Percentiles rank a stretch among this genome's conserved stretches.
These are phyloP conservation scores for Tiliacea citrago DNA, from an alignment of 2,888 invertebrate species.

Conservation along the genomic window DNA sequence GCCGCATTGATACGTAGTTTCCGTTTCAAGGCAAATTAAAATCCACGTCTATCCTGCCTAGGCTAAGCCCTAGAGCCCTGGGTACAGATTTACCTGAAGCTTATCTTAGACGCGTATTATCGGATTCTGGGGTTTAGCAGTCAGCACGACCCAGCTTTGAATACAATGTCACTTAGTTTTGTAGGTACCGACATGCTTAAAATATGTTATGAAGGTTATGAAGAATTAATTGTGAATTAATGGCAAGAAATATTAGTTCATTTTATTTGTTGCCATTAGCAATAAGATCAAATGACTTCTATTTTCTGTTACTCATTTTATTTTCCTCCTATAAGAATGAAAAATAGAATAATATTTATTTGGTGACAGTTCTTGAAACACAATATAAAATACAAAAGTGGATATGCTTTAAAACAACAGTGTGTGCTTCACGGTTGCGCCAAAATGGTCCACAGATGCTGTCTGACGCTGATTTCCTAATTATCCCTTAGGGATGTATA, in stretches of 20 bases:
- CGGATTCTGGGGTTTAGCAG: conserved; percentile 27
- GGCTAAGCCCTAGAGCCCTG: conserved; percentile 12
- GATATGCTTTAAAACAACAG: not conserved
- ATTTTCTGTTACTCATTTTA: not conserved
- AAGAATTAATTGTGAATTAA: not conserved
- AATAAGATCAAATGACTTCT: not conserved
- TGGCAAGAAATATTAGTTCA: not conserved
- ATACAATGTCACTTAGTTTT: conserved; percentile 14
- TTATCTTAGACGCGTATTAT: conserved; percentile 37
- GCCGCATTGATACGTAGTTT: not conserved
- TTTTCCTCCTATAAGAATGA: not conserved
- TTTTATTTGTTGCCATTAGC: not conserved
- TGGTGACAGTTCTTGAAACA: not conserved
- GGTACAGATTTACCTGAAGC: conserved; percentile 29
- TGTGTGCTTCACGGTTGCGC: no score
- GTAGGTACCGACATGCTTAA: not conserved
- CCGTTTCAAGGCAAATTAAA: conserved; percentile 32
- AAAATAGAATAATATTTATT: not conserved
- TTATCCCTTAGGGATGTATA: not conserved
- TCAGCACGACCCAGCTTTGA: not conserved
- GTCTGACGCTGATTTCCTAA: not conserved
- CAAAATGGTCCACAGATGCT: no score
- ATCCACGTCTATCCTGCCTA: conserved; percentile 7
- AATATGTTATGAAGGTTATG: not conserved
- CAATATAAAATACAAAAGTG: not conserved